phyloP scores from a whole-genome alignment of 2,888 invertebrate species.

The Chironomus tentans region DNA sequence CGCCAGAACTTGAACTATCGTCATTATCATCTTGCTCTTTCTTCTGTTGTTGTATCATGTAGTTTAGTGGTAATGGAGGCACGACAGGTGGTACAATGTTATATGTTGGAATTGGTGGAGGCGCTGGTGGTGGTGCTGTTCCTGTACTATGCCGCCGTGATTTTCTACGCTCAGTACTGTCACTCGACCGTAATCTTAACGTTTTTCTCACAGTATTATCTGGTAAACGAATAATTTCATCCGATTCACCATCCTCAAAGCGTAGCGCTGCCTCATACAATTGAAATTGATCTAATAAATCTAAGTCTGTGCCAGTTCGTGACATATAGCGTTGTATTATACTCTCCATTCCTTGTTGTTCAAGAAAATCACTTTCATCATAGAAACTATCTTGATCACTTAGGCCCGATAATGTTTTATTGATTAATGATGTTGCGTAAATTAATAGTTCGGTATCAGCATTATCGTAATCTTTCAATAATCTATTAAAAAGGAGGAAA shows the following conservation, averaged over 20 bases:
- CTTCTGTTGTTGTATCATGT: constrained; percentile 30
- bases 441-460: constrained; percentile 92
- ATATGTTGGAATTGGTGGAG: constrained; percentile 35
- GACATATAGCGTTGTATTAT: constrained; percentile 83
- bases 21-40: constrained; percentile 35
- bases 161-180: constrained; percentile 63
- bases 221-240: constrained; percentile 46
- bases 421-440: constrained; percentile 92
- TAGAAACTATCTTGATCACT: constrained; percentile 95
- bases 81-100: constrained; percentile 29
- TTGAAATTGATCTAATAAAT: constrained; percentile 86
- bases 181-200: constrained; percentile 55
- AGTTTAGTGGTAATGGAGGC: constrained; percentile 33
- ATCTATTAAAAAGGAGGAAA: constrained; percentile 46
- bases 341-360: constrained; percentile 85
- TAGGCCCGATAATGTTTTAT: constrained; percentile 86
- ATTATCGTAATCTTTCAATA: constrained; percentile 90
- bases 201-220: constrained; percentile 65
- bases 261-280: constrained; percentile 85
- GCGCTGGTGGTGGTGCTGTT: constrained; percentile 43
- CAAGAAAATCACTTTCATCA: constrained; percentile 91
- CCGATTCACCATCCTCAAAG: constrained; percentile 47
- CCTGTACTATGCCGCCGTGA: constrained; percentile 68
- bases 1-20: constrained; percentile 48
- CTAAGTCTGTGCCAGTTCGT: constrained; percentile 85